A percentile compares a stretch with the other conserved stretches of the same genome.
These are phyloP conservation scores for Ceratosolen solmsi DNA, from an alignment of 1,140 invertebrate species.

Conservation along the genomic window DNA sequence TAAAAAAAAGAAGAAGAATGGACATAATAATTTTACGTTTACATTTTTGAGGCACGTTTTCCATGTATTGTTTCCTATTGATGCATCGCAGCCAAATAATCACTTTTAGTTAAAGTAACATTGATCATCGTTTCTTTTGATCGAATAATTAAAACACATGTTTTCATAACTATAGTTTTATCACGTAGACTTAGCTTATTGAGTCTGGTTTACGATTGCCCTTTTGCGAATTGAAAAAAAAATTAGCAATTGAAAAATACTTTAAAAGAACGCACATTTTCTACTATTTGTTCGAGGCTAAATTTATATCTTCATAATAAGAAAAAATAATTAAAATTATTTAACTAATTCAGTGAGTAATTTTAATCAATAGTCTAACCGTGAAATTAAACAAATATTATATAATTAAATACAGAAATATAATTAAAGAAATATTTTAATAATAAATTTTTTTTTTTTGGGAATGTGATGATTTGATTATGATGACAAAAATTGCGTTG, in stretches of 20 bases:
- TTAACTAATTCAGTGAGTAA: not conserved
- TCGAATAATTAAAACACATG: not conserved
- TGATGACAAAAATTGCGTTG: not conserved
- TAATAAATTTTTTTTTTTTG: not conserved
- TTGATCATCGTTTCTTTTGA: not conserved
- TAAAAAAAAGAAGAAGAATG: too few relatives aligned
- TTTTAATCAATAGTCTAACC: not conserved
- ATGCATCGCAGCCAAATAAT: not conserved
- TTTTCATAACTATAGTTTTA: not conserved
- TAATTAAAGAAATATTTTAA: not conserved
- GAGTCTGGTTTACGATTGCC: not conserved
- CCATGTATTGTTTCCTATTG: too few relatives aligned
- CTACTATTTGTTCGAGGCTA: not conserved
- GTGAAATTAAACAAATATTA: too few relatives aligned
- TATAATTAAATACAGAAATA: too few relatives aligned
- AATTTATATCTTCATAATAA: not conserved
- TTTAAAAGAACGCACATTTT: not conserved
- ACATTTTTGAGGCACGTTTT: not conserved
- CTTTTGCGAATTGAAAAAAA: not conserved
- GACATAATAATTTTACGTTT: too few relatives aligned
- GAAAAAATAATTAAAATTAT: not conserved
- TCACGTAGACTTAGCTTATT: not conserved
- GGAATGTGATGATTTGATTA: not conserved
- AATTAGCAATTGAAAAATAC: conserved; percentile 21
- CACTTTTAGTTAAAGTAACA: not conserved